Conservation (phyloP, 2,797 vertebrate species). For the Gymnoscopelus microlampas region DNA sequence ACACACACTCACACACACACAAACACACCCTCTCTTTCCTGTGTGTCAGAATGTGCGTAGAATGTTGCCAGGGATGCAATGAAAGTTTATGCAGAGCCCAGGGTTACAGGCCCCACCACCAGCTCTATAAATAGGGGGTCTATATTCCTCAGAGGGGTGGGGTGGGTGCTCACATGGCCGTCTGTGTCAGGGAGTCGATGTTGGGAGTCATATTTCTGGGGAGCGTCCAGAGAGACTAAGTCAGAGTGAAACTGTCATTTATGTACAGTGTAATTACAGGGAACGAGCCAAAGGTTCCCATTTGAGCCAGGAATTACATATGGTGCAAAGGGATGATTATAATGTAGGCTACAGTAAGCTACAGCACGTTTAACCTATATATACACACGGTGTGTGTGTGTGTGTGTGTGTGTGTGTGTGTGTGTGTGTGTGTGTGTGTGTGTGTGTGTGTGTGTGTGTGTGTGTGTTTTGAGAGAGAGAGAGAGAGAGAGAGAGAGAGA, state of each 20-base stretch:
- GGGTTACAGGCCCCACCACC: constrained; percentile 73
- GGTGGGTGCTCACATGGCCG: constrained; percentile 74
- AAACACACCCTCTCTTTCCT: constrained; percentile 36
- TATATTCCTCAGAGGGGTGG: constrained; percentile 82
- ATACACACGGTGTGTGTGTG: too few species aligned
- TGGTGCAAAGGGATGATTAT: constrained; percentile 68
- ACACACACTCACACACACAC: constrained; percentile 26
- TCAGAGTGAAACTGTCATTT: constrained; percentile 75
- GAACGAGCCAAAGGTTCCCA: constrained; percentile 61
- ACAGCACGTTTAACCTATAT: constrained; percentile 51
- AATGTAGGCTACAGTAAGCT: constrained; percentile 32
- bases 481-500: not conserved
- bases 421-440: not conserved
- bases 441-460: constrained; percentile 8
- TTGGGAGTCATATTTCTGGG: constrained; percentile 79
- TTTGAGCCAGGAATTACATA: constrained; percentile 73
- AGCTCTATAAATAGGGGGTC: constrained; percentile 85
- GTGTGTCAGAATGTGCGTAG: constrained; percentile 49
- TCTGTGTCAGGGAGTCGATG: constrained; percentile 48
- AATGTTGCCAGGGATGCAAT: constrained; percentile 66
- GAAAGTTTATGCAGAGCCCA: constrained; percentile 70
- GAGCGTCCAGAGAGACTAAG: constrained; percentile 68
- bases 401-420: too few species aligned
- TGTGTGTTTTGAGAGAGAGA: not conserved
- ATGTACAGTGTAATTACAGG: constrained; percentile 77